phyloP scores from a whole-genome alignment of 2,888 invertebrate genomes.

The Trissonchulus sp. region DNA sequence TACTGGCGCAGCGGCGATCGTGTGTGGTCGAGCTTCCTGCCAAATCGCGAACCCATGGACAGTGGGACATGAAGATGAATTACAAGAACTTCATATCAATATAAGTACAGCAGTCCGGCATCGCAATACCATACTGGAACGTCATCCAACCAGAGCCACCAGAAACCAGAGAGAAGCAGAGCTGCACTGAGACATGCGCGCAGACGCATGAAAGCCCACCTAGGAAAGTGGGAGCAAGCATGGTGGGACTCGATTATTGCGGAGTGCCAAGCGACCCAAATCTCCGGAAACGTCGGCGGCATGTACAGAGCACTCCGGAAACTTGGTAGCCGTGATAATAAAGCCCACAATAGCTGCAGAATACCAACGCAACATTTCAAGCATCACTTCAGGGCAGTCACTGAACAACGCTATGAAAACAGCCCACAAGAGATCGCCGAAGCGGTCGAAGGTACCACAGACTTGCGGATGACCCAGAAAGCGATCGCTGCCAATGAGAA shows the following conservation, averaged over 20 bases:
- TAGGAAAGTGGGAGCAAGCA: not conserved
- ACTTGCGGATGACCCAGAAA: not conserved
- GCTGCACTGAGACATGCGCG: too few species aligned
- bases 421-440: not conserved
- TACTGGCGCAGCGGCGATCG: not conserved
- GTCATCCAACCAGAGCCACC: too few species aligned
- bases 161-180: too few species aligned
- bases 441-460: not conserved
- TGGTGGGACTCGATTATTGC: not conserved
- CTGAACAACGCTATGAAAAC: not conserved
- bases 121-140: too few species aligned
- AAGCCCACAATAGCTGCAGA: not conserved
- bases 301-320: conserved; percentile 10
- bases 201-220: too few species aligned
- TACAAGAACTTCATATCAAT: too few species aligned
- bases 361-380: not conserved
- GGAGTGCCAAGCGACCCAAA: not conserved
- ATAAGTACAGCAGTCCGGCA: too few species aligned
- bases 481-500: not conserved
- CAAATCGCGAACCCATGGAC: too few species aligned
- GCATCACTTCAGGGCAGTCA: not conserved
- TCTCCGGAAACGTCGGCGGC: not conserved
- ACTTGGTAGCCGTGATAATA: not conserved
- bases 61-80: too few species aligned
- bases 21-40: conserved; percentile 10